These are phyloP conservation scores for Nesogale talazaci DNA, from an alignment of 2,113 vertebrate species.

Conservation along the genomic window DNA sequence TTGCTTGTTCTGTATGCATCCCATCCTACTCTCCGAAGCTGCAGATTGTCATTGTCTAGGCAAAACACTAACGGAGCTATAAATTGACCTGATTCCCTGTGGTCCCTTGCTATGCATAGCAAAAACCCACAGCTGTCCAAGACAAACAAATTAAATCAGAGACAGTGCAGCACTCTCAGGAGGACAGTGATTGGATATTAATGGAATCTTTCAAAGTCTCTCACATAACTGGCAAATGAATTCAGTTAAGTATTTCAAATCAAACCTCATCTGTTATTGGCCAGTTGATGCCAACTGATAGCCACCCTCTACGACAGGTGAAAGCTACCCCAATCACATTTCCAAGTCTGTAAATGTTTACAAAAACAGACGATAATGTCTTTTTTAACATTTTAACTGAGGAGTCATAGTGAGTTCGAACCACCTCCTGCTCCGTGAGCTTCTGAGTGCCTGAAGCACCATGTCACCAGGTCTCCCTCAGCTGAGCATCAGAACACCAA, in stretches of 20 bases:
- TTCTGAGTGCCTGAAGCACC: background rate
- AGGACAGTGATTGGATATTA: background rate
- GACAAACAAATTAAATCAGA: conserved; percentile 9
- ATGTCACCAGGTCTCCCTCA: background rate
- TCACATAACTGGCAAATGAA: background rate
- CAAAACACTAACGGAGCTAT: background rate
- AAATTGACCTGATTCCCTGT: background rate
- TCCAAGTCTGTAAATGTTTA: background rate
- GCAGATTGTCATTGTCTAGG: background rate
- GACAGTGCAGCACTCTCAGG: background rate
- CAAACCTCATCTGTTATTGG: too few species aligned
- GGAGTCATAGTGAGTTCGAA: background rate
- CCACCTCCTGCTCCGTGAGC: background rate
- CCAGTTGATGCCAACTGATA: background rate
- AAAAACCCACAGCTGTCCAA: background rate
- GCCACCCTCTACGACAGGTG: background rate
- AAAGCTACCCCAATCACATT: background rate
- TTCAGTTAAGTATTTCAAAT: background rate
- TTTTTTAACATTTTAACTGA: too few species aligned
- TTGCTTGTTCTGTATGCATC: background rate
- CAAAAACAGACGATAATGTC: too few species aligned
- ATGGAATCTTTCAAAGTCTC: background rate
- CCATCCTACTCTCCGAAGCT: background rate
- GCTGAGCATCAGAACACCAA: too few species aligned
- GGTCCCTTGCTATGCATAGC: background rate